Conservation (phyloP, 2,888 invertebrate genomes). For the Xanthia togata region DNA sequence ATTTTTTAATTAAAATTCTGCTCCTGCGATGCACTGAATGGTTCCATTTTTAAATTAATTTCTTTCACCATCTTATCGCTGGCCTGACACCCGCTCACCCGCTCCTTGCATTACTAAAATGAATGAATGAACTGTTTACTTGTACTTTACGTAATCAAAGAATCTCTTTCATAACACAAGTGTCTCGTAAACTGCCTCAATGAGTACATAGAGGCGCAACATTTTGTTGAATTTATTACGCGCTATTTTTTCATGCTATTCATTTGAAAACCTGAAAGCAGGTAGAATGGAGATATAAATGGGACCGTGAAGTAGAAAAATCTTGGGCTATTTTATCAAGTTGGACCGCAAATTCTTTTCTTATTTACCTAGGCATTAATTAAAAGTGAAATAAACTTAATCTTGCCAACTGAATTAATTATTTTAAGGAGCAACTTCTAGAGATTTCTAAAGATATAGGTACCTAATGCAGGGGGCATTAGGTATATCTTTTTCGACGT, state of each 20-base stretch:
- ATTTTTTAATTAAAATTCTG: conserved; percentile 77
- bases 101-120: conserved; percentile 57
- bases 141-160: conserved; percentile 34
- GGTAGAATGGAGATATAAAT: conserved; percentile 27
- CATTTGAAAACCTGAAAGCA: conserved; percentile 29
- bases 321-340: conserved; percentile 16
- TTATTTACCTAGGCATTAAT: conserved; percentile 1
- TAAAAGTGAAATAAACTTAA: conserved; percentile 16
- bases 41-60: conserved; percentile 71
- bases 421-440: background rate
- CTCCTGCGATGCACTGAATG: conserved; percentile 68
- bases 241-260: conserved; percentile 6
- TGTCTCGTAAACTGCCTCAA: conserved; percentile 29
- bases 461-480: too few relatives aligned
- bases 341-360: conserved; percentile 28
- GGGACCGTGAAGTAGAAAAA: conserved; percentile 12
- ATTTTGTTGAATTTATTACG: conserved; percentile 15
- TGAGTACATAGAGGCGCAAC: conserved; percentile 2
- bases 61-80: conserved; percentile 65
- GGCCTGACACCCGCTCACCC: conserved; percentile 56
- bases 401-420: background rate
- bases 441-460: too few relatives aligned
- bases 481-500: too few relatives aligned
- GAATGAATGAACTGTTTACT: conserved; percentile 54
- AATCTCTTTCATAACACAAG: conserved; percentile 31